These are phyloP conservation scores for Maniola jurtina DNA, from an alignment of 1,140 invertebrate genomes.

Conservation along the genomic window DNA sequence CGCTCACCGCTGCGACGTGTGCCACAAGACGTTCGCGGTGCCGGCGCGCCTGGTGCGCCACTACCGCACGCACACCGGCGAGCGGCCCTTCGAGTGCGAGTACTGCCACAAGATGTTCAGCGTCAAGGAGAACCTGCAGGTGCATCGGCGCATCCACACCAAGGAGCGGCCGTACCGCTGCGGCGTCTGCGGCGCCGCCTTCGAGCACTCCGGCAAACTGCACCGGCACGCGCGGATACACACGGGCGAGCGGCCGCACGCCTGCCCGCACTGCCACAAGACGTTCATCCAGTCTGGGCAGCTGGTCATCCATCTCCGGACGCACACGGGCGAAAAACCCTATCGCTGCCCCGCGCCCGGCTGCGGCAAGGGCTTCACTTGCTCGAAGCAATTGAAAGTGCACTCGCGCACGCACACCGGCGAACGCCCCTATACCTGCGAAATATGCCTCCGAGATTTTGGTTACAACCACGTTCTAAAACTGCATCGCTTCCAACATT, in stretches of 20 bases:
- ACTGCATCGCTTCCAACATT: slow-evolving; percentile 93
- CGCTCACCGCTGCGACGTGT: slow-evolving; percentile 93
- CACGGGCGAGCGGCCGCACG: slow-evolving; percentile 94
- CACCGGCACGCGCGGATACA: slow-evolving; percentile 96
- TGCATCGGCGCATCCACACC: slow-evolving; percentile 94
- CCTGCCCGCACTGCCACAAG: slow-evolving; percentile 94
- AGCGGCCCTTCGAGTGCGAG: slow-evolving; percentile 92
- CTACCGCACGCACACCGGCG: slow-evolving; percentile 94
- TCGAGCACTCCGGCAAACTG: slow-evolving; percentile 94
- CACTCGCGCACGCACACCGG: slow-evolving; percentile 91
- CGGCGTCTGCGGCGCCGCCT: slow-evolving; percentile 93
- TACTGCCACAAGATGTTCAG: slow-evolving; percentile 95
- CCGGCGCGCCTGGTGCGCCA: slow-evolving; percentile 94
- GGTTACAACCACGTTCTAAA: slow-evolving; percentile 94
- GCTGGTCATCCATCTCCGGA: slow-evolving; percentile 90
- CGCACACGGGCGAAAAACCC: slow-evolving; percentile 95
- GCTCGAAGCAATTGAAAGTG: slow-evolving; percentile 94
- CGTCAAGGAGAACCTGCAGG: slow-evolving; percentile 94
- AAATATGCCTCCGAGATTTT: slow-evolving; percentile 83
- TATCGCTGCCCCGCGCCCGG: slow-evolving; percentile 90
- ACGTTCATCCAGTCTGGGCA: slow-evolving; percentile 95
- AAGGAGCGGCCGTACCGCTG: slow-evolving; percentile 93
- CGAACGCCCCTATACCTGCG: slow-evolving; percentile 86
- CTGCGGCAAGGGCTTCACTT: slow-evolving; percentile 93
- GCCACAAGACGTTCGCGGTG: slow-evolving; percentile 94